Percentiles rank a stretch among this genome's conserved stretches.
Conservation (phyloP, 1,140 invertebrate species). For the Parapsyche elsis region DNA sequence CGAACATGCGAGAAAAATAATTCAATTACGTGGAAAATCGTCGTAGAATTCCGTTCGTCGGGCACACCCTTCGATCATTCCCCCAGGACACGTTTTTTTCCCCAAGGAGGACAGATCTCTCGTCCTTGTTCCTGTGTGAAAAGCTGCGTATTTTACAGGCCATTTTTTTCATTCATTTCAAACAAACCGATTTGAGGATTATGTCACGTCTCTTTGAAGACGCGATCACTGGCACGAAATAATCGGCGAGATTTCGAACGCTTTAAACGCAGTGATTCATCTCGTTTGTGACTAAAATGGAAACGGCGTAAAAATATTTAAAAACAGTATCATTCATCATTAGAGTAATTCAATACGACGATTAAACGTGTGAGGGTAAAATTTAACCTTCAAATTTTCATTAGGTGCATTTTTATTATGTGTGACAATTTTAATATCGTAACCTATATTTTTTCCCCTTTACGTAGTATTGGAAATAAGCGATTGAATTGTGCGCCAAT, state of each 20-base stretch:
- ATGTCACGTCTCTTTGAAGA: constrained; percentile 48
- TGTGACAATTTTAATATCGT: too few species aligned
- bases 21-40: constrained; percentile 22
- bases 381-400: too few species aligned
- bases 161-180: constrained; percentile 51
- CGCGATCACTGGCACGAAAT: constrained; percentile 39
- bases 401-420: too few species aligned
- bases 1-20: constrained; percentile 1
- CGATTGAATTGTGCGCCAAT: neutral
- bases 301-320: neutral
- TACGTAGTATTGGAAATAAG: too few species aligned
- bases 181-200: constrained; percentile 51
- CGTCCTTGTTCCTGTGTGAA: constrained; percentile 7
- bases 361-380: too few species aligned
- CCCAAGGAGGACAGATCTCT: neutral
- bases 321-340: too few species aligned
- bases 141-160: constrained; percentile 38
- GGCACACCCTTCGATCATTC: constrained; percentile 15
- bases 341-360: too few species aligned
- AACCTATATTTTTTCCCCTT: too few species aligned
- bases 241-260: constrained; percentile 39
- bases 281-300: neutral
- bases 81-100: neutral
- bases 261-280: constrained; percentile 12
- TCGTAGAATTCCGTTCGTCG: constrained; percentile 7